A percentile compares a stretch with the other conserved stretches of the same genome.
These are phyloP conservation scores for Colletes latitarsis DNA, from an alignment of 1,140 invertebrate species.

Conservation along the genomic window DNA sequence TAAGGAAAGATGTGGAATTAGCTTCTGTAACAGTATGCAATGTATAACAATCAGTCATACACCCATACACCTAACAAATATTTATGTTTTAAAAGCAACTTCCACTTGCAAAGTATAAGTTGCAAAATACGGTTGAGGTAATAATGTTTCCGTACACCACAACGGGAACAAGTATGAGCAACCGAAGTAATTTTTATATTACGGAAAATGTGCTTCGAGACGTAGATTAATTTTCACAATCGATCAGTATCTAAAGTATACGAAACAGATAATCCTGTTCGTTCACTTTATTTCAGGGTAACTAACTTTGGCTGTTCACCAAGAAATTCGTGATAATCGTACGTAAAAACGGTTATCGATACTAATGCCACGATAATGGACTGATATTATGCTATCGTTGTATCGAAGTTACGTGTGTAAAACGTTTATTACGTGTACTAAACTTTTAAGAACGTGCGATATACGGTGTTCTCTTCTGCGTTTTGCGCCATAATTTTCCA, in stretches of 20 bases:
- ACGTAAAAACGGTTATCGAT: neutral
- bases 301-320: neutral
- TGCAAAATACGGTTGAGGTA: neutral
- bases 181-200: neutral
- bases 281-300: constrained; percentile 6
- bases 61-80: no score
- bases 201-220: neutral
- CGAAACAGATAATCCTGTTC: constrained; percentile 2
- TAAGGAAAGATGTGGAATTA: no score
- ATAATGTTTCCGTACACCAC: neutral
- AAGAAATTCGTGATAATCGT: neutral
- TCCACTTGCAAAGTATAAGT: no score
- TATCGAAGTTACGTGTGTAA: neutral
- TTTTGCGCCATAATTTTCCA: no score
- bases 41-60: no score
- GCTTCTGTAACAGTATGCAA: no score
- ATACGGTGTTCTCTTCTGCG: no score
- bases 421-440: neutral
- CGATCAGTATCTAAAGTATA: neutral
- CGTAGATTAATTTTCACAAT: neutral
- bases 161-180: no score
- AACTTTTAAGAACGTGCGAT: neutral
- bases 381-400: neutral
- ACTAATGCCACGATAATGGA: neutral
- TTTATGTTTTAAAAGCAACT: no score